phyloP scores from a whole-genome alignment of 2,797 vertebrate genomes.

The Mus minutoides region DNA sequence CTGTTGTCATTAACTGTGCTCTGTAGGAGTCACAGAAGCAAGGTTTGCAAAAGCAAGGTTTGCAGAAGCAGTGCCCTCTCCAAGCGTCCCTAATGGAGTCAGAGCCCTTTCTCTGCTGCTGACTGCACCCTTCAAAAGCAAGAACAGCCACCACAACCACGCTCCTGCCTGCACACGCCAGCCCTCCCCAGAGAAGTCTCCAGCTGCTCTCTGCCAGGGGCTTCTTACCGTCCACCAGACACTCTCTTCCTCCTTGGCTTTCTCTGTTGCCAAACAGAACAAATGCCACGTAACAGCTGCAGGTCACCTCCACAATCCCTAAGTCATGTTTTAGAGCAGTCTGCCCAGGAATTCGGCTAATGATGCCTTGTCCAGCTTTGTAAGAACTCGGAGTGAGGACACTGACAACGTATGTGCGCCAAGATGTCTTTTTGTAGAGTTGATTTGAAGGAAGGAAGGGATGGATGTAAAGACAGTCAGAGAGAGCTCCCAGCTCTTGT shows the following conservation, averaged over 20 bases:
- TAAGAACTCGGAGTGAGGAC: constrained; percentile 30
- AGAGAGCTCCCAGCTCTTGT: constrained; percentile 20
- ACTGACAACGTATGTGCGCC: neutral
- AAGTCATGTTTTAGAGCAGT: constrained; percentile 24
- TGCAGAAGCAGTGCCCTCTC: neutral
- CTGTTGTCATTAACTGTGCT: neutral
- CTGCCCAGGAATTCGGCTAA: constrained; percentile 46
- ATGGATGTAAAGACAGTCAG: constrained; percentile 38
- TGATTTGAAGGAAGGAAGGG: constrained; percentile 54
- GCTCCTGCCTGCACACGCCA: neutral
- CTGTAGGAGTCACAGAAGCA: neutral
- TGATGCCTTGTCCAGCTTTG: constrained; percentile 38
- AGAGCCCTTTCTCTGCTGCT: neutral
- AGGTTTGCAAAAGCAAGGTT: neutral
- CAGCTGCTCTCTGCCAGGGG: neutral
- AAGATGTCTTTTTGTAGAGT: constrained; percentile 58
- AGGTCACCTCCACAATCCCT: neutral
- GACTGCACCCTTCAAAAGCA: neutral
- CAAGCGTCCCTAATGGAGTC: neutral
- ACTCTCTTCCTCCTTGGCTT: constrained; percentile 41
- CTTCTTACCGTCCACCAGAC: constrained; percentile 59
- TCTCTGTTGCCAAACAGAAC: constrained; percentile 61
- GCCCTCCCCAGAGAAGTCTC: neutral
- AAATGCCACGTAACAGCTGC: constrained; percentile 32
- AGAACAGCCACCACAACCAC: neutral